Evolutionary conservation across 2,113 vertebrate genomes (phyloP), one percentile per base, ranked within the genome.

Genomic region (Elachura formosa): DNA sequence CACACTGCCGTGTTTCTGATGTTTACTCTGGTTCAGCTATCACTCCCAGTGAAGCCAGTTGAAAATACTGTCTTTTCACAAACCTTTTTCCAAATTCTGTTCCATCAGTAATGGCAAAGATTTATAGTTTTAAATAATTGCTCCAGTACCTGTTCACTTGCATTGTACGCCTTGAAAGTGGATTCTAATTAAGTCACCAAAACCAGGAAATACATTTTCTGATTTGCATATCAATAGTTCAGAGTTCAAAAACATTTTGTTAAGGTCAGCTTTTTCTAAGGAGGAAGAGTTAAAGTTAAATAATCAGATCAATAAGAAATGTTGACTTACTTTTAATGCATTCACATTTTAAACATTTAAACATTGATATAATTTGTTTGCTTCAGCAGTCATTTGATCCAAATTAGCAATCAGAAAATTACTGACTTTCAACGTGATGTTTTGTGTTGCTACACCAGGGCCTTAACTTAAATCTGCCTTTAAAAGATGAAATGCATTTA

Each of bases 381-480:
- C 76, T 90, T 51, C 90, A 52, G 63, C 54, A 52, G 46, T 8
- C 55, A 43, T 61, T 71, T 19, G 8, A 81, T 96, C 85, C 69
- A 28, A 82, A 88, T 82, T 59, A 91, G 74, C 76, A 94, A 40
- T 93, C 86, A 87, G 89, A 94, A 97, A 96, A 97, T 94, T 58
- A 94, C 77, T 92, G 94, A 94, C 72, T 90, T 96, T 61, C 84
- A 81, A 94, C 5, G 0, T 80, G 82, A 94, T 87, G 91, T 87
- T 97, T 68, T 97, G 72, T 83, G 45, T 96, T 96, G 58, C 83
- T 93, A 82, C 80, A 68, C n/a, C 26, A 76, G 48, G 68, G 79
- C 48, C 94, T 96, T 96, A 95, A 97, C 94, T 97, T 97, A 96
- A 95, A 97, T 93, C 94, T 97, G 75, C 96, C 91, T 97, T 93